A percentile compares a stretch with the other conserved stretches of the same genome.
phyloP scores from a whole-genome alignment of 2,888 invertebrate species.

The Sclerodermus sp. region DNA sequence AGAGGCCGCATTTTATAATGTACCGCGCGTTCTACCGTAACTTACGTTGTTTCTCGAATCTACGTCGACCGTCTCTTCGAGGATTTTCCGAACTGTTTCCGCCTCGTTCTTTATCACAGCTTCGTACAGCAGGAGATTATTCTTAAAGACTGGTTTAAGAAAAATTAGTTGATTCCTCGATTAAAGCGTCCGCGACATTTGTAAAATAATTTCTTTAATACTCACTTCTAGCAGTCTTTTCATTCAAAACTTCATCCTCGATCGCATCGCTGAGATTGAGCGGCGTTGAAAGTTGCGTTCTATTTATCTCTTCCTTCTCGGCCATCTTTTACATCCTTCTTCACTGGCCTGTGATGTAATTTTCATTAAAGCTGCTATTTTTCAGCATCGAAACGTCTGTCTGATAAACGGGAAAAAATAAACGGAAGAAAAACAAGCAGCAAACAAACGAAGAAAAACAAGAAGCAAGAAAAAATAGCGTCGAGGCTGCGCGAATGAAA shows the following conservation, averaged over 20 bases:
- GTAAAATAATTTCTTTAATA: slow-evolving; percentile 16
- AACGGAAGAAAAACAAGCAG: too few species aligned
- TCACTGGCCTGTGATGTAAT: background rate
- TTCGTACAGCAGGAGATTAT: slow-evolving; percentile 71
- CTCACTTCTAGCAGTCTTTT: slow-evolving; percentile 50
- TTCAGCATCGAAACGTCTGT: too few species aligned
- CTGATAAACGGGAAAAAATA: too few species aligned
- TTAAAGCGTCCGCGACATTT: background rate
- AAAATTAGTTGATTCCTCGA: background rate
- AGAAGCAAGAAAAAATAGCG: too few species aligned
- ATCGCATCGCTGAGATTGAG: slow-evolving; percentile 42
- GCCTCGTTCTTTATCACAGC: slow-evolving; percentile 76
- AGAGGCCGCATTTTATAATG: too few species aligned
- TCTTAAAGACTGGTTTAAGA: slow-evolving; percentile 60
- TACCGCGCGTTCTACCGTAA: too few species aligned
- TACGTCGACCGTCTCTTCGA: slow-evolving; percentile 69
- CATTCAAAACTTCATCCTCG: slow-evolving; percentile 43
- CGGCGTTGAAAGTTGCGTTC: slow-evolving; percentile 34
- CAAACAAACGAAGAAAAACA: too few species aligned
- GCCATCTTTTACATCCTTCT: background rate
- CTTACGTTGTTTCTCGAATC: slow-evolving; percentile 75
- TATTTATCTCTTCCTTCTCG: slow-evolving; percentile 26
- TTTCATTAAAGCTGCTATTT: too few species aligned
- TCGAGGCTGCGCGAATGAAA: too few species aligned
- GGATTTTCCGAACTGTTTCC: slow-evolving; percentile 66